phyloP scores from a whole-genome alignment of 2,888 invertebrate species.

The Imbricaverruca yamaguchii region DNA sequence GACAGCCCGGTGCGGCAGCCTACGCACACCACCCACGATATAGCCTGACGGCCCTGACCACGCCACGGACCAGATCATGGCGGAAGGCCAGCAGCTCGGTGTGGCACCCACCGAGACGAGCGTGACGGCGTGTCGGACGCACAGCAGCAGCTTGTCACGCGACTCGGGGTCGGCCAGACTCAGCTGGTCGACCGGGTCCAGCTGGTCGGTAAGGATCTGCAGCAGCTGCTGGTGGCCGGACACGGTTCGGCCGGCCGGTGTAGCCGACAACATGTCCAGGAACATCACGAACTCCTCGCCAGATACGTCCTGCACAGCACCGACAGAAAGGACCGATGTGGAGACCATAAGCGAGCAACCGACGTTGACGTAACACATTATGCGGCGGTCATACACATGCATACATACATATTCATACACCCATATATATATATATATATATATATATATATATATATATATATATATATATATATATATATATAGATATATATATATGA shows the following conservation, averaged over 20 bases:
- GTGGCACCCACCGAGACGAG: conserved; percentile 70
- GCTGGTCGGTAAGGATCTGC: conserved; percentile 74
- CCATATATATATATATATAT: too few relatives aligned
- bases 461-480: too few relatives aligned
- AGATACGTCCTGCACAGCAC: conserved; percentile 37
- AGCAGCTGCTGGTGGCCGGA: conserved; percentile 79
- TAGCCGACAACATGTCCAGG: conserved; percentile 73
- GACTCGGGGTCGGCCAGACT: conserved; percentile 43
- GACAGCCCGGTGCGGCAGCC: too few relatives aligned
- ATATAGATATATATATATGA: too few relatives aligned
- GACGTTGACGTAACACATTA: too few relatives aligned
- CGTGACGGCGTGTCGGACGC: conserved; percentile 74
- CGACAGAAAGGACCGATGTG: conserved; percentile 30
- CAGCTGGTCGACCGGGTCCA: conserved; percentile 44
- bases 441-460: too few relatives aligned
- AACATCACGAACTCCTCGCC: conserved; percentile 86
- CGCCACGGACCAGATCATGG: too few relatives aligned
- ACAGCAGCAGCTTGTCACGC: conserved; percentile 69
- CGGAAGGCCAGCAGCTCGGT: too few relatives aligned
- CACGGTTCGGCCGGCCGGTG: conserved; percentile 70
- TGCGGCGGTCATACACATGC: too few relatives aligned
- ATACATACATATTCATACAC: too few relatives aligned
- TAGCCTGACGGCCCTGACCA: too few relatives aligned
- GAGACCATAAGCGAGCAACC: background rate
- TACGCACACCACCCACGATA: too few relatives aligned